Evolutionary conservation across 2,113 vertebrate species (phyloP).

Genomic region (Puffinus mauretanicus): DNA sequence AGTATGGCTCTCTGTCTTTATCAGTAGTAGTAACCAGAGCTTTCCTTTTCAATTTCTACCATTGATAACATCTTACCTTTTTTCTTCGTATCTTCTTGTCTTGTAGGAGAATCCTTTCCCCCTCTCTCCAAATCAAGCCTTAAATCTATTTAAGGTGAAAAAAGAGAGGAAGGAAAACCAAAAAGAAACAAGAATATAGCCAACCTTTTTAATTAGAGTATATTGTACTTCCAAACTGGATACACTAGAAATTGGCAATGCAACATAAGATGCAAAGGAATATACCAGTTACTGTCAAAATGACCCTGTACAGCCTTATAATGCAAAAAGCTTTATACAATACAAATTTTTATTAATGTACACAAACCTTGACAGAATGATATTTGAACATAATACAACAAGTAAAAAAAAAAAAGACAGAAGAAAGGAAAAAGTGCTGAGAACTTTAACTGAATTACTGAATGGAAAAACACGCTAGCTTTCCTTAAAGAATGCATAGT

Average conservation of each 20-base stretch:
- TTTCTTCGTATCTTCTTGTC: background rate
- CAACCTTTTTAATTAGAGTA: constrained; percentile 92
- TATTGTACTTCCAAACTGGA: constrained; percentile 99
- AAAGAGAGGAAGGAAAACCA: constrained; percentile 34
- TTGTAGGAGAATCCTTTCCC: background rate
- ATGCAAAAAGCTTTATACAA: constrained; percentile 99
- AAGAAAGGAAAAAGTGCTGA: constrained; percentile 80
- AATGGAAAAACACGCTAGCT: constrained; percentile 75
- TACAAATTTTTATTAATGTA: constrained; percentile 93
- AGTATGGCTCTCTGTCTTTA: background rate
- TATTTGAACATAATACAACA: constrained; percentile 84
- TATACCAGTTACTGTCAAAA: constrained; percentile 98
- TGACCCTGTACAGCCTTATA: constrained; percentile 99
- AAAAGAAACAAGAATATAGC: constrained; percentile 71
- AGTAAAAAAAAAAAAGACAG: constrained; percentile 74
- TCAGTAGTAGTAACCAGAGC: background rate
- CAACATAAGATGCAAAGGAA: constrained; percentile 91
- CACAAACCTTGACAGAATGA: constrained; percentile 79
- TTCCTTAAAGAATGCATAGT: constrained; percentile 68
- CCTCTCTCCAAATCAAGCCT: background rate
- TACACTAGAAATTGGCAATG: constrained; percentile 99
- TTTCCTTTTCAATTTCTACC: background rate
- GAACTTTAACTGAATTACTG: constrained; percentile 72
- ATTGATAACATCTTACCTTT: background rate
- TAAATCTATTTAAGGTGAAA: background rate